Base-by-base conservation (phyloP, 1,140 invertebrate genomes). In the Saccostrea echinata region DNA sequence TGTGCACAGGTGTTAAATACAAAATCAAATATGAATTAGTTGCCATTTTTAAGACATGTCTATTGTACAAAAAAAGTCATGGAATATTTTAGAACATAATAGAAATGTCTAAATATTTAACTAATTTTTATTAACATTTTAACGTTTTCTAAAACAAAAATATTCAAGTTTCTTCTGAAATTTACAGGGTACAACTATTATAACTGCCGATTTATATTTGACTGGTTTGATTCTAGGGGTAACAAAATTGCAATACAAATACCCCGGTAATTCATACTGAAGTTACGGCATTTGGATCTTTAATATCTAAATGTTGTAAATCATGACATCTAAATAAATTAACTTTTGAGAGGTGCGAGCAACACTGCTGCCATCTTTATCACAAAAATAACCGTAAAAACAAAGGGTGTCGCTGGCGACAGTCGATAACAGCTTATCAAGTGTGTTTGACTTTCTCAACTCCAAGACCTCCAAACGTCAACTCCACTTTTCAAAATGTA, bases 381-480 rank as follows among this genome's bases (percentile, higher is more conserved):
- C 68, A 76, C 68, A 76, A 76, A 76, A 76, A 76, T 27, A 13
- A 30, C 68, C 6, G 8, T 13, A 61, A 51, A 84, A 84, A 84
- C 83, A 84, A 55, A 55, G 83, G 83, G 52, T 84, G 83, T 55
- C 83, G 57, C 52, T 18, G 27, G 30, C 43, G 24, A 24, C 52
- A 9, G 30, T 16, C 52, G 51, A 55, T 84, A 84, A 84, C 52
- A 24, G 52, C 52, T 84, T 30, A 84, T 61, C 57, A 84, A 57
- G 83, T 84, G 83, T 84, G 83, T 84, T 84, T 84, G 52, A 84
- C 83, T 57, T 84, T 84, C 83, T 84, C 53, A 30, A 84, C 83
- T 84, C 18, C 53, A 24, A 13, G 57, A 61, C 83, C 35, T 27
- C 30, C 27, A 33, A 21, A 51, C 30, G 52, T 61, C 53, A 61